Evolutionary conservation across 2,113 vertebrate species (phyloP), one percentile per base, ranked within the genome.

Genomic region (Zosterops pallidus): DNA sequence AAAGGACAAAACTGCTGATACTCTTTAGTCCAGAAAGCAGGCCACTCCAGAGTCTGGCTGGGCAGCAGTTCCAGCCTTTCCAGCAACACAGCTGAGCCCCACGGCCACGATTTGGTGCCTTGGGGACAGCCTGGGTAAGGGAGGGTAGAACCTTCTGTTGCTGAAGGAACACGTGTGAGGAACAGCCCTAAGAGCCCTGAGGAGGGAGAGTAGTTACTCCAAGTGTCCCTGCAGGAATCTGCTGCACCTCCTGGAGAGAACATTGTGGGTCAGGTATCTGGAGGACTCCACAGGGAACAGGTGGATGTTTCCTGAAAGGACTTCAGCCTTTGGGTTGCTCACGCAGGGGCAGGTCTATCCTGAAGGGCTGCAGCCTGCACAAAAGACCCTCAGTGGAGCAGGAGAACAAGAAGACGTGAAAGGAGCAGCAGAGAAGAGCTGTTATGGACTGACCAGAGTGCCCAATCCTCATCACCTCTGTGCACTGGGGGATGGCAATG

Each of bases 61-160:
- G 35, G 11, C 5, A 52, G 52, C n/a, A 23, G 16, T 42, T 60
- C 65, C 79, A 77, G n/a, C 19, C 12, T 5, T 15, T 15, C n/a
- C 69, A 56, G n/a, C 18, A n/a, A 11, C 20, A 8, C 23, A n/a
- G 49, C 74, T 24, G 44, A 33, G 59, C 44, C 47, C 47, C 1
- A 1, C 1, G 4, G 68, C 10, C 42, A 9, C 0, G 0, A 3
- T 22, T 47, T 1, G 1, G 16, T 2, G 2, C 26, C 6, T 7
- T 0, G 0, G 37, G 37, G 37, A 29, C 2, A 64, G 12, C 6
- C 11, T 13, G 13, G 6, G 9, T 8, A 1, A 46, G 29, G 10
- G 6, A 63, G 31, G 26, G 24, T 26, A 79, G 29, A 88, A 14
- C 0, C 20, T 52, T 46, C 19, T 2, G 2, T 5, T 29, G 31